These are phyloP conservation scores for Eupithecia dodoneata DNA, from an alignment of 2,888 invertebrate species.

Conservation along the genomic window DNA sequence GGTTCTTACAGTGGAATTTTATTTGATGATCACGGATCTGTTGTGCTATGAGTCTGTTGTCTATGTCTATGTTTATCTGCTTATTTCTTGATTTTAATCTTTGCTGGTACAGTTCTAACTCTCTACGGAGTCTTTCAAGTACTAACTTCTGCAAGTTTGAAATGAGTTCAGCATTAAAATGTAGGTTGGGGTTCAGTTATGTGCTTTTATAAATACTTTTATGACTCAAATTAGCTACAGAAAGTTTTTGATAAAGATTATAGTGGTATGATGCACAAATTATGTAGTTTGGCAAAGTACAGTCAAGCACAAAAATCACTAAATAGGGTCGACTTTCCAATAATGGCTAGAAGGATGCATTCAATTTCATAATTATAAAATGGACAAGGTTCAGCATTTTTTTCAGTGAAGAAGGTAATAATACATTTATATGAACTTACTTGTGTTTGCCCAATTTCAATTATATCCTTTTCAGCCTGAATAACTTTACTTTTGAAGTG, in stretches of 20 bases:
- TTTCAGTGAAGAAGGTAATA: neutral
- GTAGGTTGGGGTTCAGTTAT: conserved; percentile 9
- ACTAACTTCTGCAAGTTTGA: conserved; percentile 79
- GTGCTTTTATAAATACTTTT: neutral
- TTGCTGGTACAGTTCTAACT: conserved; percentile 82
- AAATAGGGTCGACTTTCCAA: neutral
- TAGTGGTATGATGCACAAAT: neutral
- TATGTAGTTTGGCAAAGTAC: neutral
- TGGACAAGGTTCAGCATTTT: neutral
- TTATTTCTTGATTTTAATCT: conserved; percentile 74
- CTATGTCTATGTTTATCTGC: conserved; percentile 74
- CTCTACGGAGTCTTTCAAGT: conserved; percentile 82
- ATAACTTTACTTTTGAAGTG: conserved; percentile 81
- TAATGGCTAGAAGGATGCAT: neutral
- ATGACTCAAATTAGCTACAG: neutral
- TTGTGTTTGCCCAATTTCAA: conserved; percentile 84
- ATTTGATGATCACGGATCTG: conserved; percentile 76
- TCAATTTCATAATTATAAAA: neutral
- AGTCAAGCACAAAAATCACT: neutral
- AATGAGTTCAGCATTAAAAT: conserved; percentile 13
- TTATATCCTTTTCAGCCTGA: conserved; percentile 85
- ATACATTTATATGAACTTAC: conserved; percentile 66
- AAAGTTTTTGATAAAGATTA: neutral
- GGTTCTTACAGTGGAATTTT: conserved; percentile 67
- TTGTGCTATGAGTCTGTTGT: conserved; percentile 74